Conservation (phyloP, 1,140 invertebrate genomes). For the Pseudobourletiella spinata region DNA sequence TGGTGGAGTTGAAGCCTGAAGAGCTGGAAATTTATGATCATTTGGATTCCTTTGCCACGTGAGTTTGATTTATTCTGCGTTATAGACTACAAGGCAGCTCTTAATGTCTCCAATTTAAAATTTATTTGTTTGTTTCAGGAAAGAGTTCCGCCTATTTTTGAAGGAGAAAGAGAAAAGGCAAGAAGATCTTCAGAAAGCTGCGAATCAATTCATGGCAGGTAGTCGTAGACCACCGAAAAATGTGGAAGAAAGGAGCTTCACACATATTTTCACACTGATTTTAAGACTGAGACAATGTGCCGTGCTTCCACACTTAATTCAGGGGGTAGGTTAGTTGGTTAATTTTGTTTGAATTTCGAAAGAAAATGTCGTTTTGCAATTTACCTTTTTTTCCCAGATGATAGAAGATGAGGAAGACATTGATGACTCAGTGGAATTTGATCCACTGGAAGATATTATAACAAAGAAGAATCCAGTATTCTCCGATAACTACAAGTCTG, state of each 20-base stretch:
- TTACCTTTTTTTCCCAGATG: slow-evolving; percentile 32
- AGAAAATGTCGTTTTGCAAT: slow-evolving; percentile 1
- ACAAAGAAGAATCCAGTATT: slow-evolving; percentile 62
- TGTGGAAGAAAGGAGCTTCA: background rate
- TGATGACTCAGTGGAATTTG: slow-evolving; percentile 27
- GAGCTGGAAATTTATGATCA: slow-evolving; percentile 63
- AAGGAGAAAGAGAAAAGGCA: slow-evolving; percentile 39
- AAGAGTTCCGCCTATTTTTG: slow-evolving; percentile 40
- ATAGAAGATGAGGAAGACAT: slow-evolving; percentile 39
- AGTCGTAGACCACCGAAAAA: background rate
- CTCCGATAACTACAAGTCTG: slow-evolving; percentile 46
- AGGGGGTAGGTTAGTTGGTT: slow-evolving; percentile 41
- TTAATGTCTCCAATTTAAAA: background rate
- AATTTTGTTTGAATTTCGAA: too few species aligned
- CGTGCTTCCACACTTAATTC: slow-evolving; percentile 74
- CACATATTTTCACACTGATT: slow-evolving; percentile 67
- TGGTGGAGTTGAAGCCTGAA: slow-evolving; percentile 53
- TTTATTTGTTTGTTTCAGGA: slow-evolving; percentile 1
- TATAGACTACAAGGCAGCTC: too few species aligned
- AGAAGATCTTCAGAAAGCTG: slow-evolving; percentile 10
- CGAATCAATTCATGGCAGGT: slow-evolving; percentile 14
- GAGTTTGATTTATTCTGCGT: slow-evolving; percentile 36
- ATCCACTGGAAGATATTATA: slow-evolving; percentile 44
- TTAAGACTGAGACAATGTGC: slow-evolving; percentile 79
- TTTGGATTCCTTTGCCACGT: slow-evolving; percentile 41